A percentile compares a stretch with the other conserved stretches of the same genome.
phyloP scores from a whole-genome alignment of 2,113 vertebrate species.

The Scomber scombrus region DNA sequence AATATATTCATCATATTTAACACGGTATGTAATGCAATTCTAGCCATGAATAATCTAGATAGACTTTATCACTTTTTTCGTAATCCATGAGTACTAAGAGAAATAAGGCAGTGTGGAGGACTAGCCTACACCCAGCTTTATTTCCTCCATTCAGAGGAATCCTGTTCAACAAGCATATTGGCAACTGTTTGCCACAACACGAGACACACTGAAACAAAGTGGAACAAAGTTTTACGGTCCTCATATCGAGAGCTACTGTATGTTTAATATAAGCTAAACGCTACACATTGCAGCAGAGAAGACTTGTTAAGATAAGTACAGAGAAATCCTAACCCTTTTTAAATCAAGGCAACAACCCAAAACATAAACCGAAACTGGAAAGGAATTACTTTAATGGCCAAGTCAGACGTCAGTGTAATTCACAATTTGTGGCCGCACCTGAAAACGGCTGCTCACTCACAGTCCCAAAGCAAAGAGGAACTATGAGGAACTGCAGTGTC shows the following conservation, averaged over 20 bases:
- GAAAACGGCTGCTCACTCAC: background rate
- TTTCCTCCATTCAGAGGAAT: background rate
- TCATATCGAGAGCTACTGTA: background rate
- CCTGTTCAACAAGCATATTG: background rate
- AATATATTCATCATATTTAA: no score
- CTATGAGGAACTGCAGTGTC: background rate
- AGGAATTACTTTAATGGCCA: background rate
- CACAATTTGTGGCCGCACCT: background rate
- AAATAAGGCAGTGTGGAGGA: constrained; percentile 5
- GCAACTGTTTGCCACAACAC: background rate
- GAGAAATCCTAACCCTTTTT: constrained; percentile 1
- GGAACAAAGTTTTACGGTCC: background rate
- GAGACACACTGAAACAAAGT: background rate
- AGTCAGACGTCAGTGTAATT: constrained; percentile 2
- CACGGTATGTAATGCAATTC: no score
- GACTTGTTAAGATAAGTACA: constrained; percentile 2
- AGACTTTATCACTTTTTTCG: background rate
- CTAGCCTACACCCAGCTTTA: background rate
- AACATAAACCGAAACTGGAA: constrained; percentile 7
- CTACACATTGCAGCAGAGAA: background rate
- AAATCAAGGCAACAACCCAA: background rate
- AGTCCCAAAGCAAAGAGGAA: background rate
- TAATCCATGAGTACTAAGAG: background rate
- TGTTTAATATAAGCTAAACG: constrained; percentile 16
- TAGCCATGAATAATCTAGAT: constrained; percentile 4